Evolutionary conservation across 1,140 invertebrate species (phyloP).

Genomic region (Drosophila aff.): DNA sequence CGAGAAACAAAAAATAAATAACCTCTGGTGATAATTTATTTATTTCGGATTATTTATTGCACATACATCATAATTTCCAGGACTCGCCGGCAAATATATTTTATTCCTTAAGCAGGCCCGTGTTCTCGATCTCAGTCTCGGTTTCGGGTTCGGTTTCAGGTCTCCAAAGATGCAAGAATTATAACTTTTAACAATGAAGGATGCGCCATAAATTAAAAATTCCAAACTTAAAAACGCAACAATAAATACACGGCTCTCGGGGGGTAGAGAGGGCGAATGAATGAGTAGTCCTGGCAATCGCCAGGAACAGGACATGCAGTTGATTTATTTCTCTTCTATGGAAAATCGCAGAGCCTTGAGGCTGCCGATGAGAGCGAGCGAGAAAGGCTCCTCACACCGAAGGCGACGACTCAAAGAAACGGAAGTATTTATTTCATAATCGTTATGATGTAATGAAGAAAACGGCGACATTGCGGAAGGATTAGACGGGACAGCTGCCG

Average conservation of each 20-base stretch:
- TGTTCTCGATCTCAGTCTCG: neutral
- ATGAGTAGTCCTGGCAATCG: slow-evolving; percentile 38
- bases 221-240: slow-evolving; percentile 82
- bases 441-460: slow-evolving; percentile 75
- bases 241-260: slow-evolving; percentile 68
- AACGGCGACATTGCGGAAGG: slow-evolving; percentile 25
- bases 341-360: slow-evolving; percentile 49
- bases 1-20: slow-evolving; percentile 17
- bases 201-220: slow-evolving; percentile 82
- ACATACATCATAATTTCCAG: slow-evolving; percentile 81
- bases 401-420: slow-evolving; percentile 53
- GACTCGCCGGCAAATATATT: slow-evolving; percentile 64
- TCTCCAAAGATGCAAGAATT: slow-evolving; percentile 61
- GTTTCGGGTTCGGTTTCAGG: neutral
- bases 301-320: slow-evolving; percentile 73
- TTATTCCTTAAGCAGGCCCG: slow-evolving; percentile 63
- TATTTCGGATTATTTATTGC: slow-evolving; percentile 84
- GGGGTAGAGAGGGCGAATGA: slow-evolving; percentile 29
- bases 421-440: slow-evolving; percentile 83
- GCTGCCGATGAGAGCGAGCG: neutral
- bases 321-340: slow-evolving; percentile 74
- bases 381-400: slow-evolving; percentile 20
- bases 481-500: neutral
- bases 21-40: slow-evolving; percentile 77
- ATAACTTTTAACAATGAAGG: slow-evolving; percentile 80